phyloP scores from a whole-genome alignment of 1,140 invertebrate species.

The Atta cephalotes region DNA sequence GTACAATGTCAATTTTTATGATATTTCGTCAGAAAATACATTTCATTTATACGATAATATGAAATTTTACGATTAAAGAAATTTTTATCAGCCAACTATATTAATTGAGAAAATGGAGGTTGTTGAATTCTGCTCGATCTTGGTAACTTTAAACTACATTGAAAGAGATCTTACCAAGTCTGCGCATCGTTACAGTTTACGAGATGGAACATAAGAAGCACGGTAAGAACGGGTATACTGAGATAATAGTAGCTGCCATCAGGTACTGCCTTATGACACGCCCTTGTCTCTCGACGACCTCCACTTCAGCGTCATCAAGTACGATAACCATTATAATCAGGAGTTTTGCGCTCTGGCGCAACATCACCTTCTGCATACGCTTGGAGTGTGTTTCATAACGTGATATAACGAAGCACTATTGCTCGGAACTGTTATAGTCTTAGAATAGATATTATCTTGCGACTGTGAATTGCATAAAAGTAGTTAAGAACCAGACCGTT shows the following conservation, averaged over 20 bases:
- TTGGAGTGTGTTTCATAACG: slow-evolving; percentile 9
- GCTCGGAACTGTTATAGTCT: slow-evolving; percentile 20
- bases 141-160: neutral
- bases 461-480: neutral
- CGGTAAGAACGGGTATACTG: neutral
- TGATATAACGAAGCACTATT: slow-evolving; percentile 11
- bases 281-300: slow-evolving; percentile 61
- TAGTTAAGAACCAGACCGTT: neutral
- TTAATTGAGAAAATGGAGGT: neutral
- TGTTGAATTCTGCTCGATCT: neutral
- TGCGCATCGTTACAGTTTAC: neutral
- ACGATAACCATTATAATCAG: slow-evolving; percentile 82
- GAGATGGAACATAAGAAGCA: slow-evolving; percentile 19
- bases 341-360: slow-evolving; percentile 75
- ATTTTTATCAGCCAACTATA: neutral
- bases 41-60: neutral
- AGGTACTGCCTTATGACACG: neutral
- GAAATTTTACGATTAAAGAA: neutral
- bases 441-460: slow-evolving; percentile 26
- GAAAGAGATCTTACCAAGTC: neutral
- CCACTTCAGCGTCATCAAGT: slow-evolving; percentile 70
- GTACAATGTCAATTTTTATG: slow-evolving; percentile 11
- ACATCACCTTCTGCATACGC: slow-evolving; percentile 31
- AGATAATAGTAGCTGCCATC: slow-evolving; percentile 46
- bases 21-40: slow-evolving; percentile 12